A percentile compares a stretch with the other conserved stretches of the same genome.
Conservation (phyloP, 1,140 invertebrate genomes). For the Panagrolaimus sp. region DNA sequence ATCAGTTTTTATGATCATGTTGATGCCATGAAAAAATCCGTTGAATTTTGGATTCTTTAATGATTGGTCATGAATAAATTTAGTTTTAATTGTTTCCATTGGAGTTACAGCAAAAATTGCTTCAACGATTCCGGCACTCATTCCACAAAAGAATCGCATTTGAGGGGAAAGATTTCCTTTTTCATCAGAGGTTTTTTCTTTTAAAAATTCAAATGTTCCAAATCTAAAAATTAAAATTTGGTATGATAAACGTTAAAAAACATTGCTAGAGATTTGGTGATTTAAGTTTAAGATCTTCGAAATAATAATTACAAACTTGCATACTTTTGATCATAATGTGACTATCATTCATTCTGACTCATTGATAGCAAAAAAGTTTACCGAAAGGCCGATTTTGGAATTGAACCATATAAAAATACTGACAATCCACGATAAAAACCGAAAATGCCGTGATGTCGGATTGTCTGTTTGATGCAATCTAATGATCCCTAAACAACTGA, state of each 20-base stretch:
- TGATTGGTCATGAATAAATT: conserved; percentile 94
- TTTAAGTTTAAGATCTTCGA: too few relatives aligned
- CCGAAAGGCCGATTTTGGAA: conserved; percentile 90
- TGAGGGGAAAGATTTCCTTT: conserved; percentile 73
- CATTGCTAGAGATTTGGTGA: too few relatives aligned
- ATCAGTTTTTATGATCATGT: conserved; percentile 76
- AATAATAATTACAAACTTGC: too few relatives aligned
- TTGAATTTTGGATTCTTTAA: conserved; percentile 76
- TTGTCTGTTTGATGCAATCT: conserved; percentile 89
- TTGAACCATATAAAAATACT: conserved; percentile 71
- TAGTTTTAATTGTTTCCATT: conserved; percentile 99
- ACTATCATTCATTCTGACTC: conserved; percentile 29
- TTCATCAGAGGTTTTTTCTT: conserved; percentile 70
- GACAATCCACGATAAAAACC: conserved; percentile 92
- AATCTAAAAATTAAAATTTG: conserved; percentile 65
- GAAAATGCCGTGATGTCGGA: conserved; percentile 76
- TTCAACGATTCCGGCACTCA: conserved; percentile 87
- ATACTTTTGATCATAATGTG: too few relatives aligned
- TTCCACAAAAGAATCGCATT: conserved; percentile 77
- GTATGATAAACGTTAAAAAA: neutral
- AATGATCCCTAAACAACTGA: conserved; percentile 71
- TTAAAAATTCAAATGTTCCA: conserved; percentile 92
- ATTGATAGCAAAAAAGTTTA: conserved; percentile 45
- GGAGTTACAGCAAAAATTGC: conserved; percentile 96
- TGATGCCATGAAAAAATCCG: conserved; percentile 88